phyloP scores from a whole-genome alignment of 2,888 invertebrate species.

The Tanytarsus gracilentus region DNA sequence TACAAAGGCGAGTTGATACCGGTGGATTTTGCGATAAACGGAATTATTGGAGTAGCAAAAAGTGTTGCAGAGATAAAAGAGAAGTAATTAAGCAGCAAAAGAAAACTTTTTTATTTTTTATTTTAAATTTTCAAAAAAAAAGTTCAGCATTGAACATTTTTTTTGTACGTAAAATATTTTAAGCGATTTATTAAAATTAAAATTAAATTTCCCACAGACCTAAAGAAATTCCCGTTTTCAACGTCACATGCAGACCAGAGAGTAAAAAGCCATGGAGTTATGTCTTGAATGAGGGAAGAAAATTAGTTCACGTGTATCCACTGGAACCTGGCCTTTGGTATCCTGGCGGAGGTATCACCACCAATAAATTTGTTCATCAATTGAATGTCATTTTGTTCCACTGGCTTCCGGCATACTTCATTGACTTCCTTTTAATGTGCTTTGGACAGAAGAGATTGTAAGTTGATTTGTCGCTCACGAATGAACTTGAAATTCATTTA shows the following conservation, averaged over 20 bases:
- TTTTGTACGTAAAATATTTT: background rate
- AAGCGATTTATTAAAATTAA: background rate
- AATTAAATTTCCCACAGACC: slow-evolving; percentile 43
- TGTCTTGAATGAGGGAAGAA: slow-evolving; percentile 65
- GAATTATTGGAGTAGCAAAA: slow-evolving; percentile 58
- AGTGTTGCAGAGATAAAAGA: slow-evolving; percentile 49
- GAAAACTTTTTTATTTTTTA: slow-evolving; percentile 10
- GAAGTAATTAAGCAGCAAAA: too few relatives aligned
- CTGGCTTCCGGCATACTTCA: slow-evolving; percentile 70
- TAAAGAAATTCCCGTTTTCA: slow-evolving; percentile 71
- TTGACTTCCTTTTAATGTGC: slow-evolving; percentile 67
- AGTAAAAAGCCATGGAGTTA: slow-evolving; percentile 79
- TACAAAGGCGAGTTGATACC: slow-evolving; percentile 70
- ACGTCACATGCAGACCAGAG: slow-evolving; percentile 80
- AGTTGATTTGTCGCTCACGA: slow-evolving; percentile 42
- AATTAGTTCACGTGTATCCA: slow-evolving; percentile 64
- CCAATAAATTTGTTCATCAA: slow-evolving; percentile 57
- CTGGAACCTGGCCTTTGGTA: slow-evolving; percentile 82
- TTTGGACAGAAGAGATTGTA: slow-evolving; percentile 75
- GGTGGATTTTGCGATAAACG: slow-evolving; percentile 76
- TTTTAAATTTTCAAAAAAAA: slow-evolving; percentile 1
- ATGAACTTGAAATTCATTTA: background rate
- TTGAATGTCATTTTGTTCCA: slow-evolving; percentile 68
- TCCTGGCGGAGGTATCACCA: slow-evolving; percentile 68
- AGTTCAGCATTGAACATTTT: slow-evolving; percentile 16